A percentile compares a stretch with the other conserved stretches of the same genome.
phyloP scores from a whole-genome alignment of 2,797 vertebrate genomes.

The Pelodytes ibericus region DNA sequence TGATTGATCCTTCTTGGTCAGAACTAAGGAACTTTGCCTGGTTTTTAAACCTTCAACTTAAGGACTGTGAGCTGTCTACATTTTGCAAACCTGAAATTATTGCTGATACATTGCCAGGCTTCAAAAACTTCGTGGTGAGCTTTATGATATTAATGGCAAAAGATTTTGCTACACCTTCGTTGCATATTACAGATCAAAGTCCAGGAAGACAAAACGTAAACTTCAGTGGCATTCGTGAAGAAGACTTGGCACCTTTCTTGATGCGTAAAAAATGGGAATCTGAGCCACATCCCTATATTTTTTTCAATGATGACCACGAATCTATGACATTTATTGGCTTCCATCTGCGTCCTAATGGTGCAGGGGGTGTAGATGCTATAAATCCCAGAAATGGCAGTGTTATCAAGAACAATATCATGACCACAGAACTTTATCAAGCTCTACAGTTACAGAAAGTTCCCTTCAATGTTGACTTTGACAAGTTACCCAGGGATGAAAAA shows the following conservation, averaged over 20 bases:
- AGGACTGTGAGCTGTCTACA: slow-evolving; percentile 87
- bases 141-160: slow-evolving; percentile 98
- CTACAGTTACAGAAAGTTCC: slow-evolving; percentile 84
- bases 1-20: slow-evolving; percentile 89
- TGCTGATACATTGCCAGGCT: slow-evolving; percentile 83
- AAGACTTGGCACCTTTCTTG: slow-evolving; percentile 86
- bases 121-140: slow-evolving; percentile 92
- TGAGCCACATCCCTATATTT: slow-evolving; percentile 93
- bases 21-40: slow-evolving; percentile 89
- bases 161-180: slow-evolving; percentile 93
- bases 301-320: slow-evolving; percentile 87
- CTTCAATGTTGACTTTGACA: slow-evolving; percentile 87
- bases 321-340: slow-evolving; percentile 99
- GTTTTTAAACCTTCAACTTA: slow-evolving; percentile 89
- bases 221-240: slow-evolving; percentile 72
- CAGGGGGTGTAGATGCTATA: slow-evolving; percentile 78
- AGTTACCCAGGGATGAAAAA: slow-evolving; percentile 81
- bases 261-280: slow-evolving; percentile 92
- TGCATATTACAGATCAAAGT: slow-evolving; percentile 89
- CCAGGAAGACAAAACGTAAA: slow-evolving; percentile 70
- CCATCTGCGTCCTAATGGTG: slow-evolving; percentile 71
- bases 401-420: slow-evolving; percentile 85
- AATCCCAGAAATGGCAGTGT: slow-evolving; percentile 70
- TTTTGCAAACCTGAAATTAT: slow-evolving; percentile 81
- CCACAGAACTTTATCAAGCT: slow-evolving; percentile 72